Base-by-base conservation (phyloP, 2,888 invertebrate species). In the Hecatera dysodea region DNA sequence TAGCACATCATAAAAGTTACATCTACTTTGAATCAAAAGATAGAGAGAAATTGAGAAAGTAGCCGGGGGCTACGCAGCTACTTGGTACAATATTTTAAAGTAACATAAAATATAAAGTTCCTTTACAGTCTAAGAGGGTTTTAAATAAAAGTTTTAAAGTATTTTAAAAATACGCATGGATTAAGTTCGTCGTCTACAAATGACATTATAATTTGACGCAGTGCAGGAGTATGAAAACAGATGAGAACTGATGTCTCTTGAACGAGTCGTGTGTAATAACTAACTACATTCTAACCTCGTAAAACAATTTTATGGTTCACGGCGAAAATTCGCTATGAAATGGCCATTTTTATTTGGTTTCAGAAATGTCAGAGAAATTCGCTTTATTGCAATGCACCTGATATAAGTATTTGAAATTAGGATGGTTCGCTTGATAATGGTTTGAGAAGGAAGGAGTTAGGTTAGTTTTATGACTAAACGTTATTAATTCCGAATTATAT, bases 251-350 rank as follows among this genome's bases (percentile, higher is more conserved):
- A 76, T 75, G 59, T 79, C 65, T 76, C 72, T 42, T 67, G 72
- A 82, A 75, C 80, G 82, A 75, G 80, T 79, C 83, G 84, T 86
- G 88, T 88, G 89, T 86, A 86, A 87, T 87, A 90, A 90, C 91
- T 86, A 90, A 91, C 91, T 90, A 88, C 89, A 88, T 90, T 90
- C 86, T 81, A 79, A 72, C 86, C 86, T 90, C 93, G 89, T 93
- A 91, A 93, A 93, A 89, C 90, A 84, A 87, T 88, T 92, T 93
- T 93, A 93, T 91, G 83, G 87, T 88, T 78, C 76, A 88, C 86
- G 85, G 87, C 86, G 86, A 88, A 90, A 89, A 91, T 88, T 90
- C 81, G 88, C 87, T 84, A 89, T 88, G 88, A 88, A 85, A 86
- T 62, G 50, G 65, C 69, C 81, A 84, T 78, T 89, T 91, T 90